Evolutionary conservation across 2,797 vertebrate species (phyloP).

Genomic region (Sarcophilus harrisii): DNA sequence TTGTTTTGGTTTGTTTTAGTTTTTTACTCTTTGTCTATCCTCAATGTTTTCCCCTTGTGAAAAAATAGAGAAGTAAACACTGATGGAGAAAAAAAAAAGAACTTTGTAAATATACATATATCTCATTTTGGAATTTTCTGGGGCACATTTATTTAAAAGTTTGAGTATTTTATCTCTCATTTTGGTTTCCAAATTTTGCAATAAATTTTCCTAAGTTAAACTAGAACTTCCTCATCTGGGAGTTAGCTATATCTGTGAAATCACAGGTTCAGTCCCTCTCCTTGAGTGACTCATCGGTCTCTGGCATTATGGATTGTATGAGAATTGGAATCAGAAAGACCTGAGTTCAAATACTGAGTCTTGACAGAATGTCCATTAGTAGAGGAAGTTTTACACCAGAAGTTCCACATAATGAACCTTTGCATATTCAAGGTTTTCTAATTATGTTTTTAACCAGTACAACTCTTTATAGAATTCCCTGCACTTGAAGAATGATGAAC

Average conservation of each 20-base stretch:
- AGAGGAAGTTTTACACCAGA: not conserved
- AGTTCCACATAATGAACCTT: not conserved
- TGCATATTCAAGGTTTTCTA: not conserved
- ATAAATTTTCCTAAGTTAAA: not conserved
- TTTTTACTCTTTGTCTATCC: not conserved
- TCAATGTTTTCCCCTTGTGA: not conserved
- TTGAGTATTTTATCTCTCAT: not conserved
- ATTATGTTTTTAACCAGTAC: not conserved
- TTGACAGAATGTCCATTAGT: not conserved
- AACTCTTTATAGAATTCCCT: not conserved
- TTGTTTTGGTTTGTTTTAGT: not conserved
- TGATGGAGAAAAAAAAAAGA: constrained; percentile 42
- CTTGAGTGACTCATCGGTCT: too few species aligned
- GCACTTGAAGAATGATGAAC: constrained; percentile 5
- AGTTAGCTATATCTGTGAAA: too few species aligned
- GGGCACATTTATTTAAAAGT: not conserved
- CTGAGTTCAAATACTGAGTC: not conserved
- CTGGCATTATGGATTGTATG: not conserved
- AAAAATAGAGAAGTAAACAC: constrained; percentile 1
- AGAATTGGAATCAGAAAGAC: not conserved
- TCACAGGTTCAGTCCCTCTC: too few species aligned
- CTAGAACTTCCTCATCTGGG: too few species aligned
- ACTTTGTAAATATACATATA: constrained; percentile 4
- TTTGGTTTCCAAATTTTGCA: not conserved
- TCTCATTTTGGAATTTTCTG: constrained; percentile 25